Base-by-base conservation (phyloP, 1,140 invertebrate species). In the Pectinophora gossypiella region DNA sequence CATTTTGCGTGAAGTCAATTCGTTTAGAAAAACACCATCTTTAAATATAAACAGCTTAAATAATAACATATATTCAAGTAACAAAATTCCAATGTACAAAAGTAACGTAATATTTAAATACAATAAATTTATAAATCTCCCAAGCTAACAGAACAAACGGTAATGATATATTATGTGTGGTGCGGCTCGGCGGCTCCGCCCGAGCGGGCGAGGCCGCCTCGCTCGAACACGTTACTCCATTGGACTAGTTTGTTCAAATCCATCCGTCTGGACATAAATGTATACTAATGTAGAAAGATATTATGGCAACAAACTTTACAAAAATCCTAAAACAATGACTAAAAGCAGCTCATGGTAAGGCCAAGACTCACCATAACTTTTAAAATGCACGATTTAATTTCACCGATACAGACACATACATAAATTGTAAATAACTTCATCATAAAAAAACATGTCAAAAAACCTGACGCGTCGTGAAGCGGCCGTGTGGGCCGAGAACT, bases 281-380 rank as follows among this genome's bases (percentile, higher is more conserved):
- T 81, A 84, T 81, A 81, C 75, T 83, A 83, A 85, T 79, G 75
- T 84, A 86, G 80, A 84, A 85, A 80, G 77, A 83, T 84, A 85
- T 85, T 82, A 86, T 86, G 81, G 81, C 81, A 86, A 86, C 81
- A 85, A 86, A 86, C 83, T 86, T 85, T 83, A 86, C 79, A 85
- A 86, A 84, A 85, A 83, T 75, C 78, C 79, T 86, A 85, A 86
- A 86, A 85, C 83, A 86, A 86, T 86, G 83, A 86, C 83, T 86
- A 86, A 85, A 85, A 86, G 81, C 81, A 72, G 79, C 70, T 64
- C 73, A 73, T 65, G 74, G 61, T 61, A 62, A 70, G 70, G 70
- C 71, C 78, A 70, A 65, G 78, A 61, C 77, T 68, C 76, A 61
- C 70, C 76, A 73, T 68, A 64, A 77, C 72, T 77, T 82, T 75